phyloP scores from a whole-genome alignment of 2,888 invertebrate genomes.

The Scrobipalpa atriplicella region DNA sequence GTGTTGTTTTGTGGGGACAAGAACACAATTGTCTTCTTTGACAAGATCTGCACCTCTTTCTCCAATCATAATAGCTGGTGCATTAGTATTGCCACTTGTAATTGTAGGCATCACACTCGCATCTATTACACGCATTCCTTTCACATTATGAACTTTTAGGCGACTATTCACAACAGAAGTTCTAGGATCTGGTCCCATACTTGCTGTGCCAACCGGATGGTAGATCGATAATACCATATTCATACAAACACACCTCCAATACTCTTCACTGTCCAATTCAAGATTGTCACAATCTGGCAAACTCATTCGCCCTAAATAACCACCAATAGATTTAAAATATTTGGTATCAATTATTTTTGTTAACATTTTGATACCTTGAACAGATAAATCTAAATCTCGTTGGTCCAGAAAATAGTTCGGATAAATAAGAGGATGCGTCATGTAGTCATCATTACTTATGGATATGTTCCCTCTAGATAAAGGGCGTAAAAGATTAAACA shows the following conservation, averaged over 20 bases:
- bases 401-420: constrained; percentile 81
- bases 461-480: constrained; percentile 77
- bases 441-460: constrained; percentile 77
- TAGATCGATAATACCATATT: constrained; percentile 86
- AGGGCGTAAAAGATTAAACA: constrained; percentile 56
- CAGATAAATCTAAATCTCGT: constrained; percentile 72
- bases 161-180: constrained; percentile 81
- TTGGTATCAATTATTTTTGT: constrained; percentile 58
- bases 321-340: constrained; percentile 50
- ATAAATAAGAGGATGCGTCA: constrained; percentile 80
- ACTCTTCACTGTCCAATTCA: constrained; percentile 71
- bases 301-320: constrained; percentile 51
- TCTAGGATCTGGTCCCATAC: constrained; percentile 84
- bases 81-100: constrained; percentile 89
- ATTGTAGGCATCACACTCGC: constrained; percentile 89
- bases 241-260: constrained; percentile 85
- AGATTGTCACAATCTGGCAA: constrained; percentile 36
- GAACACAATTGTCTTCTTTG: constrained; percentile 42
- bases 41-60: constrained; percentile 65
- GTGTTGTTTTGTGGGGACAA: too few relatives aligned
- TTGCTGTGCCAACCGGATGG: constrained; percentile 86
- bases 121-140: constrained; percentile 82
- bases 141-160: constrained; percentile 56
- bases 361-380: constrained; percentile 56
- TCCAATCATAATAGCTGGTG: constrained; percentile 89